Percentiles rank a stretch among this genome's conserved stretches.
Conservation (phyloP, 2,113 vertebrate genomes). For the Calyptomena viridis region DNA sequence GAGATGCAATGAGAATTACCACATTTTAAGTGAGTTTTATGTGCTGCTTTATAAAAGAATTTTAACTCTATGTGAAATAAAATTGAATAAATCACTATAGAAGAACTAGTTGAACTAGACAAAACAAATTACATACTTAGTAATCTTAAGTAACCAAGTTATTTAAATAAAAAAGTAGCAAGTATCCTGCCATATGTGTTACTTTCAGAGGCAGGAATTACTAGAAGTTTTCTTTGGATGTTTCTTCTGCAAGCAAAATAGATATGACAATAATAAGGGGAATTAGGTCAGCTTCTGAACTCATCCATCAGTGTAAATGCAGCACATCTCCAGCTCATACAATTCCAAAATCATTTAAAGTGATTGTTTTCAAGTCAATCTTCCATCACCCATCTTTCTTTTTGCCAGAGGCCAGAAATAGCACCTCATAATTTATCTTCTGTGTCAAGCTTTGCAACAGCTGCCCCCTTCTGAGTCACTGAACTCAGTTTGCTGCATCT, state of each 20-base stretch:
- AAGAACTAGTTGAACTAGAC: background rate
- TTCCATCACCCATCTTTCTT: background rate
- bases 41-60: background rate
- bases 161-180: background rate
- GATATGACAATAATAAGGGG: background rate
- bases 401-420: conserved; percentile 38
- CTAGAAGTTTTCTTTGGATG: background rate
- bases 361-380: conserved; percentile 22
- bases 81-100: background rate
- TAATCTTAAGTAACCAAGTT: background rate
- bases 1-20: background rate
- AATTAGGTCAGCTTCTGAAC: conserved; percentile 22
- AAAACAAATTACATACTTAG: background rate
- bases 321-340: background rate
- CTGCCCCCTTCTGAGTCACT: background rate
- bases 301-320: background rate
- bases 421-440: conserved; percentile 21
- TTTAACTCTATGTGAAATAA: background rate
- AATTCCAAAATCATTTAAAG: conserved; percentile 28
- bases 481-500: conserved; percentile 13
- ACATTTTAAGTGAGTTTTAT: background rate
- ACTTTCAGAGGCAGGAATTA: background rate
- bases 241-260: background rate
- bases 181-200: background rate
- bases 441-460: background rate